Base-by-base conservation (phyloP, 1,140 invertebrate genomes). In the Chlorops oryzae region DNA sequence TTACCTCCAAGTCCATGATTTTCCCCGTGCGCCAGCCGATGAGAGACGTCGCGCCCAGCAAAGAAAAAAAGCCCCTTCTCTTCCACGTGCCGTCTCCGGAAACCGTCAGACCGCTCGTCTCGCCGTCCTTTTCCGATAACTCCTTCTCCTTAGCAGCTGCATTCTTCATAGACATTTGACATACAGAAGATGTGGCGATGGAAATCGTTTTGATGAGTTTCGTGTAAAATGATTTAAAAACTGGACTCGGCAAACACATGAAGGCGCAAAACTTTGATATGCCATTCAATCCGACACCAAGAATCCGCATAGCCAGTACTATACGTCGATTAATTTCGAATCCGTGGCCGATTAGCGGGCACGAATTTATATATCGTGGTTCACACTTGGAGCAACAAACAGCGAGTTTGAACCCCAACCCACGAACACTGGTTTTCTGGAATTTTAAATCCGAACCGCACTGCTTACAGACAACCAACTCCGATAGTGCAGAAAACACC, bases 71-170 rank as follows among this genome's bases (percentile, higher is more conserved):
- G 2, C 55, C 54, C 13, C 48, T 41, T 46, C 55, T 57, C 39
- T 57, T 57, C 52, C 55, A 57, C 0, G 58, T 49, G n/a, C 52
- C 55, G 32, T 59, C 58, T 10, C 55, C 55, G 10, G 58, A 59
- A 5, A 55, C 55, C 37, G 17, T 47, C 38, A 54, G 22, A 32
- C 50, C 34, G 23, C n/a, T 50, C 9, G 12, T 25, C 15, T 28
- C 25, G 28, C 10, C 39, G n/a, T 43, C 23, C 2, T 41, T 22
- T 3, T 3, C 23, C 21, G 38, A 50, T 42, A 42, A 22, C 50
- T 51, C 3, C 23, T 41, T 50, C 34, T 53, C 41, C 21, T 54
- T 38, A 35, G 24, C n/a, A 37, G 25, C 51, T 17, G 51, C 51
- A 40, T 9, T 24, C 12, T 22, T 45, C 25, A 2, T 17, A 24